Evolutionary conservation across 92 coral and sea anemone genomes (phyloP).

Genomic region (Zoanthus sansibaricus): DNA sequence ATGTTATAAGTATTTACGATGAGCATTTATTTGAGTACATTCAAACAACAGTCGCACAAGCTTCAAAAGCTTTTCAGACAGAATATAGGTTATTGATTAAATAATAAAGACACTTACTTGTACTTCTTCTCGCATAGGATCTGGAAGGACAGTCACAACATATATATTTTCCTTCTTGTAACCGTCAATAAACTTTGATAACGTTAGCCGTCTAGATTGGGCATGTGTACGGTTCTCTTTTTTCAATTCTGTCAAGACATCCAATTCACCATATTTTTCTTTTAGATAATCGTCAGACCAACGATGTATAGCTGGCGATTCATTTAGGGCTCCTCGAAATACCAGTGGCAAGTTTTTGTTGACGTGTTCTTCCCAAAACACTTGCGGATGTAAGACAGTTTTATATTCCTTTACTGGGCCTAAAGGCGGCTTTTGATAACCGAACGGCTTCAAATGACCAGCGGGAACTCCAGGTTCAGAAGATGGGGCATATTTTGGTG

Average conservation of each 20-base stretch:
- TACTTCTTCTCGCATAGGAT: constrained; percentile 94
- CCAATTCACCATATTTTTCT: constrained; percentile 86
- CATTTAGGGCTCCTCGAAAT: constrained; percentile 78
- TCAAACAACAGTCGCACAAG: not conserved
- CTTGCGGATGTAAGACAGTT: constrained; percentile 81
- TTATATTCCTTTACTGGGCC: constrained; percentile 89
- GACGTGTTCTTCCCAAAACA: constrained; percentile 89
- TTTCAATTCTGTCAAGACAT: constrained; percentile 88
- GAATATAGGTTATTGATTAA: not conserved
- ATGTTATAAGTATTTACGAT: not conserved
- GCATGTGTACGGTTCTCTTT: constrained; percentile 92
- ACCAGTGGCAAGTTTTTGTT: constrained; percentile 85
- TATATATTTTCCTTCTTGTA: constrained; percentile 81
- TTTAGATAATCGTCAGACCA: constrained; percentile 90
- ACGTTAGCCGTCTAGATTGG: constrained; percentile 63
- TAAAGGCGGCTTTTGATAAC: constrained; percentile 86
- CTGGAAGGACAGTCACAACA: constrained; percentile 94
- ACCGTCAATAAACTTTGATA: constrained; percentile 80
- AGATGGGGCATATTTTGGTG: constrained; percentile 81
- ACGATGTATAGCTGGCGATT: constrained; percentile 80
- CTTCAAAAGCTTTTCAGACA: not conserved
- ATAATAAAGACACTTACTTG: constrained; percentile 60
- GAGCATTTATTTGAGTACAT: not conserved
- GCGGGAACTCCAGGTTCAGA: constrained; percentile 62
- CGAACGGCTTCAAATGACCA: constrained; percentile 91